Conservation (phyloP, 2,113 vertebrate genomes). For the Mormyrus lacerda region DNA sequence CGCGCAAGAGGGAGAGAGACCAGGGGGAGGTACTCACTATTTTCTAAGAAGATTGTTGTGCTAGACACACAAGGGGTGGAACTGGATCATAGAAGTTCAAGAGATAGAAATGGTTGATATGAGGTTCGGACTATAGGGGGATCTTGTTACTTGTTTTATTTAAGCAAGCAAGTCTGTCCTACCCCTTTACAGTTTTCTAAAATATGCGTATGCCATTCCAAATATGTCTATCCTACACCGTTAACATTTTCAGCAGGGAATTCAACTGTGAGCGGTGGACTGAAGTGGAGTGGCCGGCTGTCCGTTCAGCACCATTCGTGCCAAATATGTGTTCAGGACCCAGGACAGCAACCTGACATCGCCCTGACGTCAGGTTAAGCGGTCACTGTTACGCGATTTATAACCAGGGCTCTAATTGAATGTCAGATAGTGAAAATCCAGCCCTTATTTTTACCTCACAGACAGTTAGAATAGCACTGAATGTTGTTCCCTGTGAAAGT, state of each 20-base stretch:
- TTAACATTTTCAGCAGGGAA: background rate
- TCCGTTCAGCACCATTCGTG: background rate
- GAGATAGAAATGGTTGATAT: slow-evolving; percentile 20
- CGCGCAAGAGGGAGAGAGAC: slow-evolving; percentile 41
- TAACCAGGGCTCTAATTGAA: background rate
- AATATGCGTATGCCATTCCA: background rate
- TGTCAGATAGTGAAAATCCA: background rate
- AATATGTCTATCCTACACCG: background rate
- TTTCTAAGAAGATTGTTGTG: slow-evolving; percentile 60
- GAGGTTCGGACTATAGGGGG: background rate
- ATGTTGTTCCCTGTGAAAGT: background rate
- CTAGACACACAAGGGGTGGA: slow-evolving; percentile 58
- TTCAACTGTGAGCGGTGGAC: background rate
- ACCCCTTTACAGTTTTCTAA: background rate
- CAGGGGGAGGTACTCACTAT: slow-evolving; percentile 61
- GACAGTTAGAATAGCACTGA: background rate
- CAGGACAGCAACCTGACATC: background rate
- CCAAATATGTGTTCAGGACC: background rate
- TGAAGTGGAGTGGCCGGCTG: background rate
- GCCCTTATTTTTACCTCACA: background rate
- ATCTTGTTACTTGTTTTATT: background rate
- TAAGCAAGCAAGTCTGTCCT: background rate
- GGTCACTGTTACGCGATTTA: background rate
- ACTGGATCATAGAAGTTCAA: slow-evolving; percentile 44
- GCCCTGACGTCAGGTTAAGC: background rate